phyloP scores from a whole-genome alignment of 2,888 invertebrate genomes.

The Synanthedon formicaeformis region DNA sequence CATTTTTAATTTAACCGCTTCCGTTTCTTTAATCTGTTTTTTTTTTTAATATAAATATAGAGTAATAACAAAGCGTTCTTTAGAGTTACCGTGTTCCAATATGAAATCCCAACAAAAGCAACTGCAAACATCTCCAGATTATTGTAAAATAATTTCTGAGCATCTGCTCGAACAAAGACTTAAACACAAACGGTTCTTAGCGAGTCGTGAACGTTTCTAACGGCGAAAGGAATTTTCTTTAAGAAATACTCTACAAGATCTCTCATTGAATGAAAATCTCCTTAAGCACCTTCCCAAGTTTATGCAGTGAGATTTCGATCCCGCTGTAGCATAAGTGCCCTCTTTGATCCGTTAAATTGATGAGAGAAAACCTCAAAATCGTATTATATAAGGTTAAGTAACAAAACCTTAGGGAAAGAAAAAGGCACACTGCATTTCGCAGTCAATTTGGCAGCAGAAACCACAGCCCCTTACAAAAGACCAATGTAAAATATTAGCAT shows the following conservation, averaged over 20 bases:
- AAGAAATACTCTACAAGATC: conserved; percentile 8
- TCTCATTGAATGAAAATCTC: conserved; percentile 17
- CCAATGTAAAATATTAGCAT: no score
- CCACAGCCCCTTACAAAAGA: no score
- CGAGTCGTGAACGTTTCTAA: conserved; percentile 2
- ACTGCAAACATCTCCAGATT: neutral
- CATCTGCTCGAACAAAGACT: conserved; percentile 8
- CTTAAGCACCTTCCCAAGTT: conserved; percentile 7
- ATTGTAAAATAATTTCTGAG: neutral
- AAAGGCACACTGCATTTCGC: no score
- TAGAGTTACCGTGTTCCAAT: neutral
- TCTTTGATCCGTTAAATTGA: conserved; percentile 7
- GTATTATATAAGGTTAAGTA: neutral
- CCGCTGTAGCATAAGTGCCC: conserved; percentile 6
- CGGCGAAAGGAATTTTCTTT: conserved; percentile 5
- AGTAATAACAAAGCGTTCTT: neutral
- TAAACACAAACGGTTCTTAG: conserved; percentile 13
- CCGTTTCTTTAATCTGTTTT: no score
- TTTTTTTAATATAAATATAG: no score
- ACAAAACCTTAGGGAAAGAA: neutral
- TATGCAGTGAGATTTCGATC: conserved; percentile 9
- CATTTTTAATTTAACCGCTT: no score
- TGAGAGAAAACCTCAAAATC: neutral
- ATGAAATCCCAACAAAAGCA: neutral
- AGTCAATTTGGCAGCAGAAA: no score